Conservation (phyloP, 2,888 invertebrate genomes). For the Acrobasis consociella region DNA sequence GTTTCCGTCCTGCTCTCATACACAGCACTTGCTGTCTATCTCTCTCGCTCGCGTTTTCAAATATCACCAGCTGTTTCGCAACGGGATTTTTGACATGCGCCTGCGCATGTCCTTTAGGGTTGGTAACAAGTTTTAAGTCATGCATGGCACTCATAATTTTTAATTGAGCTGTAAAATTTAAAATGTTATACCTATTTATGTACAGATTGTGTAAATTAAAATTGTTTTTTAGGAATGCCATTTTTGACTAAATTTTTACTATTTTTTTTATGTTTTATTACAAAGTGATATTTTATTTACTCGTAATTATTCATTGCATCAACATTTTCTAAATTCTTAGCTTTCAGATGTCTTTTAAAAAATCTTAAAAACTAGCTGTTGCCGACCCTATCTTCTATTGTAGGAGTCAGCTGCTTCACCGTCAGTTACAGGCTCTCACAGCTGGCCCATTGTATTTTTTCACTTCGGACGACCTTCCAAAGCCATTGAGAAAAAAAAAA, state of each 20-base stretch:
- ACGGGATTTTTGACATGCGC: conserved; percentile 64
- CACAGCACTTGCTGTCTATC: conserved; percentile 32
- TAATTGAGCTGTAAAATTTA: background rate
- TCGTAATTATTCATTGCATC: background rate
- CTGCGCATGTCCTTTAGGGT: conserved; percentile 43
- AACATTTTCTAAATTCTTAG: background rate
- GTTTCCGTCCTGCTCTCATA: conserved; percentile 37
- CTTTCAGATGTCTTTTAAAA: background rate
- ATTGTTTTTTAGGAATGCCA: background rate
- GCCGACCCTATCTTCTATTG: conserved; percentile 36
- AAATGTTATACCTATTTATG: background rate
- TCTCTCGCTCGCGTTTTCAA: conserved; percentile 49
- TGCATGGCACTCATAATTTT: background rate
- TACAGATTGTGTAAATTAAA: background rate
- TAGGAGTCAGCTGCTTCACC: conserved; percentile 44
- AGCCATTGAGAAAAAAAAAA: conserved; percentile 17
- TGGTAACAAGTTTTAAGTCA: conserved; percentile 26
- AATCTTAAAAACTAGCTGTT: conserved; percentile 4
- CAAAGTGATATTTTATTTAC: background rate
- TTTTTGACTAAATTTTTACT: background rate
- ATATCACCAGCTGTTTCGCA: conserved; percentile 70
- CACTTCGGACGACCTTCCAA: conserved; percentile 19
- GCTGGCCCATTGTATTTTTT: conserved; percentile 29
- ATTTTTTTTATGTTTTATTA: too few relatives aligned
- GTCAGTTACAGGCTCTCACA: conserved; percentile 32